Percentiles rank a stretch among this genome's conserved stretches.
Evolutionary conservation across 2,797 vertebrate species (phyloP).

Genomic region (Hydrocynus forskahlii): DNA sequence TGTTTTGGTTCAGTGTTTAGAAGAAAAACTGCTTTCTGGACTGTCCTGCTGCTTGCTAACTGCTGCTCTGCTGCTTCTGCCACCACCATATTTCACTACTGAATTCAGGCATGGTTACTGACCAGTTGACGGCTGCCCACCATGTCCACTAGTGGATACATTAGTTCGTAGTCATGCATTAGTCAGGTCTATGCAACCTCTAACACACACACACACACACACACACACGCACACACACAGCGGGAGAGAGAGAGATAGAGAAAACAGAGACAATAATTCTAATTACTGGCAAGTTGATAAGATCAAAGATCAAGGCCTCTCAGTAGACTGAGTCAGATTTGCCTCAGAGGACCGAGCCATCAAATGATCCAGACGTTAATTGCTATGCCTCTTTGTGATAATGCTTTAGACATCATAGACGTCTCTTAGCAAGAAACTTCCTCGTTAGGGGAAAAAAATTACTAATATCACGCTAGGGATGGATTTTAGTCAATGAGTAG

Average conservation of each 20-base stretch:
- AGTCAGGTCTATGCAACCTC: not conserved
- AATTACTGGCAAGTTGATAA: not conserved
- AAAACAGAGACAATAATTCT: slow-evolving; percentile 3
- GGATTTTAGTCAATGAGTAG: slow-evolving; percentile 40
- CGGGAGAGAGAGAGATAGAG: too few relatives aligned
- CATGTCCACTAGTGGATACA: not conserved
- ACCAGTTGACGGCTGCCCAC: not conserved
- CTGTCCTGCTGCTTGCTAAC: not conserved
- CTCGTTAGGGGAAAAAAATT: not conserved
- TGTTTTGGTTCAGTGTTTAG: not conserved
- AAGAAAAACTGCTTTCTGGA: not conserved
- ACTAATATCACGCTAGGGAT: slow-evolving; percentile 19
- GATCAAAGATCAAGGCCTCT: slow-evolving; percentile 9
- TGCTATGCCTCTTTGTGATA: slow-evolving; percentile 14
- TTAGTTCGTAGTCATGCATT: not conserved
- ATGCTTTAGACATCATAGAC: slow-evolving; percentile 21
- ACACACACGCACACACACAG: not conserved
- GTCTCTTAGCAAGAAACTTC: not conserved
- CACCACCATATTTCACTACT: not conserved
- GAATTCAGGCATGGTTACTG: not conserved
- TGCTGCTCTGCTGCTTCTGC: not conserved
- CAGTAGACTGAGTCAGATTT: not conserved
- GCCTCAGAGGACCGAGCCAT: slow-evolving; percentile 11
- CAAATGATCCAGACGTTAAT: slow-evolving; percentile 22
- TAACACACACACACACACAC: not conserved